A percentile compares a stretch with the other conserved stretches of the same genome.
phyloP scores from a whole-genome alignment of 2,113 vertebrate species.

The Nipponia nippon region DNA sequence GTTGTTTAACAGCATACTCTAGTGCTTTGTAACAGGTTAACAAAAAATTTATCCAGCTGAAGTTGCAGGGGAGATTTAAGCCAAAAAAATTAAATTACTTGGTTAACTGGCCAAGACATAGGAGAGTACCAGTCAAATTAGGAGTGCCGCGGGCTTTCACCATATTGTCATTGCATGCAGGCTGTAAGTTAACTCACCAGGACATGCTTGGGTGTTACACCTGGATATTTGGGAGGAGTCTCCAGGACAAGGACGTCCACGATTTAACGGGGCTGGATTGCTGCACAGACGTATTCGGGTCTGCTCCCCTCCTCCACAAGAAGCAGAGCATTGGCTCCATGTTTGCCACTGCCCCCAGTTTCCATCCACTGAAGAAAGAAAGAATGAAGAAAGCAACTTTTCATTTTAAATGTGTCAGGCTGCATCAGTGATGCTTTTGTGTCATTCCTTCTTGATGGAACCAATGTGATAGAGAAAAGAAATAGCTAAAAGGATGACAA shows the following conservation, averaged over 20 bases:
- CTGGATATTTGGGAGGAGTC: constrained; percentile 87
- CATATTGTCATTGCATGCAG: rapidly evolving
- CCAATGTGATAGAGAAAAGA: neutral
- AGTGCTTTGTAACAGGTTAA: neutral
- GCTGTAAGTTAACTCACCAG: constrained; percentile 74
- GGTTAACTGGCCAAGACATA: neutral
- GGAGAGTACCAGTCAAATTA: neutral
- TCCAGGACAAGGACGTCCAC: constrained; percentile 85
- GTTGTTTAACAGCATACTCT: neutral
- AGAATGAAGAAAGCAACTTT: neutral
- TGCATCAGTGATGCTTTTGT: neutral
- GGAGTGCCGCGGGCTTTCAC: neutral
- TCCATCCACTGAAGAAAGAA: constrained; percentile 82
- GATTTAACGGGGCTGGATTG: constrained; percentile 72
- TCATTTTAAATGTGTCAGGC: neutral
- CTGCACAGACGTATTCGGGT: constrained; percentile 82
- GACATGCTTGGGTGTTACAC: constrained; percentile 87
- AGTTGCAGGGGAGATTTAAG: neutral
- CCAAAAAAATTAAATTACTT: neutral
- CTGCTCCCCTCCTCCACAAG: constrained; percentile 89
- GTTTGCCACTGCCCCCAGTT: constrained; percentile 89
- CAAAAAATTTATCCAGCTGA: neutral
- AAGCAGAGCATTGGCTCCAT: constrained; percentile 87
- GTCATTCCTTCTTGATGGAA: neutral
- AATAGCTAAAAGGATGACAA: neutral